These are phyloP conservation scores for Acrossocheilus wenchowensis DNA, from an alignment of 2,797 vertebrate genomes.

Conservation along the genomic window DNA sequence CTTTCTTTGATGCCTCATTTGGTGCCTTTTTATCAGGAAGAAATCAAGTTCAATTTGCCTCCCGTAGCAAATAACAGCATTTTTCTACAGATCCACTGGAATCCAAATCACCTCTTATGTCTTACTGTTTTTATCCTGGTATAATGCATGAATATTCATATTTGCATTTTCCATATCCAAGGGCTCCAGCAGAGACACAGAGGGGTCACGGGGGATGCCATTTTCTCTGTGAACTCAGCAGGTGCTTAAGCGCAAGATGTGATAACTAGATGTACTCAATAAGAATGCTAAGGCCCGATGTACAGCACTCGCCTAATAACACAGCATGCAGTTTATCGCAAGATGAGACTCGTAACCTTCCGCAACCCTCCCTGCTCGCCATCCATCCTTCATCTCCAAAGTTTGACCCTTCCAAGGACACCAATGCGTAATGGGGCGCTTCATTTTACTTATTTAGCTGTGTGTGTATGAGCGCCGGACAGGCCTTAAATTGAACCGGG, in stretches of 20 bases:
- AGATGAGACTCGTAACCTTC: constrained; percentile 64
- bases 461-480: not conserved
- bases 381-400: constrained; percentile 38
- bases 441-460: constrained; percentile 52
- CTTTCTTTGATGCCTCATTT: constrained; percentile 56
- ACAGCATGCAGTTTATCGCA: constrained; percentile 71
- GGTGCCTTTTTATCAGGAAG: constrained; percentile 46
- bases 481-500: constrained; percentile 21
- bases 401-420: constrained; percentile 51
- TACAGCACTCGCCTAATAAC: constrained; percentile 75
- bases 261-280: constrained; percentile 81
- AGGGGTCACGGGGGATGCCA: constrained; percentile 74
- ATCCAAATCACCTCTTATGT: constrained; percentile 34
- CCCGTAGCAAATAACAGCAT: constrained; percentile 53
- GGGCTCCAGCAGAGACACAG: constrained; percentile 77
- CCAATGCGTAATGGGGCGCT: constrained; percentile 17
- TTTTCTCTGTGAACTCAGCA: constrained; percentile 80
- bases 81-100: constrained; percentile 48
- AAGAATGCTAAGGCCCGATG: constrained; percentile 74
- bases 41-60: constrained; percentile 49
- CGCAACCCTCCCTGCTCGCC: constrained; percentile 31
- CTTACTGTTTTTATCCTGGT: constrained; percentile 53
- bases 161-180: constrained; percentile 79
- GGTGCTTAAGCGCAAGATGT: constrained; percentile 76
- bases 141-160: constrained; percentile 60